A percentile compares a stretch with the other conserved stretches of the same genome.
phyloP scores from a whole-genome alignment of 2,113 vertebrate genomes.

The Nyctereutes procyonoides region DNA sequence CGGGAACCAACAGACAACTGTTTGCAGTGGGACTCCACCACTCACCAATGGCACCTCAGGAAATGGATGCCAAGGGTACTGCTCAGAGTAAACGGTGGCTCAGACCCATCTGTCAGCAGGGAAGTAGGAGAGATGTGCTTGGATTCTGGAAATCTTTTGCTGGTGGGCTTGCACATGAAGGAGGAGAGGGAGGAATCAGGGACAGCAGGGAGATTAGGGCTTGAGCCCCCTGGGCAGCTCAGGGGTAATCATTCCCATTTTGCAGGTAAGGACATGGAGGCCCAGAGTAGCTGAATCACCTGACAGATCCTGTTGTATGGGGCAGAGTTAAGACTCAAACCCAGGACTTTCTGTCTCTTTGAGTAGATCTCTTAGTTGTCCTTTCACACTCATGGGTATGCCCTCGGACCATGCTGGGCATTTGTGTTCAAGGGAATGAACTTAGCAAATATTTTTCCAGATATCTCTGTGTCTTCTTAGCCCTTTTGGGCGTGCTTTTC shows the following conservation, averaged over 20 bases:
- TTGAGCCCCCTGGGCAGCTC: neutral
- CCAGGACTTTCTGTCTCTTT: neutral
- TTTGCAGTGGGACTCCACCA: rapidly evolving
- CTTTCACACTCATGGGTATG: neutral
- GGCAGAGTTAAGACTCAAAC: neutral
- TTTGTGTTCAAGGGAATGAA: neutral
- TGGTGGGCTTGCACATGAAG: neutral
- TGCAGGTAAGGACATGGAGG: neutral
- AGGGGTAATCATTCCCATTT: neutral
- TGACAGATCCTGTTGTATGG: neutral
- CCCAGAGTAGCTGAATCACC: neutral
- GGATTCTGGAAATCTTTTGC: neutral
- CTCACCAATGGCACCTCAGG: neutral
- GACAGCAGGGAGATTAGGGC: neutral
- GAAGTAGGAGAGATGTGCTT: neutral
- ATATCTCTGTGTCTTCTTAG: neutral
- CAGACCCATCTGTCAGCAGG: neutral
- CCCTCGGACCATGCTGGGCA: too few species aligned
- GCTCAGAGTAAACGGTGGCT: neutral
- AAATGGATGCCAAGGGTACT: rapidly evolving
- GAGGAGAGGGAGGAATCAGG: neutral
- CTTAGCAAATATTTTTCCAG: neutral
- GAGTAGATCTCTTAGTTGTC: neutral
- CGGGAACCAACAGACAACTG: neutral
- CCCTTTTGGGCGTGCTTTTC: neutral